These are phyloP conservation scores for Leptodactylus fallax DNA, from an alignment of 2,797 vertebrate species.

Conservation along the genomic window DNA sequence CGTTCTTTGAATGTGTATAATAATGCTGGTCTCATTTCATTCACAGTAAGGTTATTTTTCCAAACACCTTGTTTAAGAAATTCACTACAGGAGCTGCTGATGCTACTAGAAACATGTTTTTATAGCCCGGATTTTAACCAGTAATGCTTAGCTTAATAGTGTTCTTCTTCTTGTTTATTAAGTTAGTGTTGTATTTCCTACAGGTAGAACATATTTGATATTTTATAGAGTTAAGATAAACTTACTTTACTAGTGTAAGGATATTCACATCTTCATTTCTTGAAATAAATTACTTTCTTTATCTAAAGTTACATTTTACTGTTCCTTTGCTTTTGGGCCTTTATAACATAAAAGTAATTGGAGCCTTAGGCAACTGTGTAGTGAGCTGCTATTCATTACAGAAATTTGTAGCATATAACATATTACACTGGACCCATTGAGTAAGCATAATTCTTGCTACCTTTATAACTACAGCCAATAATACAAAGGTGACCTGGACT, in stretches of 20 bases:
- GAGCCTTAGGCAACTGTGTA: not conserved
- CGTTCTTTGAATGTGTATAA: not conserved
- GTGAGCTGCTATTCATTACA: not conserved
- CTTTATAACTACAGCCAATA: conserved; percentile 10
- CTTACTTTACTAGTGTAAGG: not conserved
- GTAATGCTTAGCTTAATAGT: not conserved
- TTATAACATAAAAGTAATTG: not conserved
- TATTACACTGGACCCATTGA: not conserved
- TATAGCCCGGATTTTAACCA: not conserved
- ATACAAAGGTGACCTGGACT: conserved; percentile 41
- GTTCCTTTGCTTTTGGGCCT: not conserved
- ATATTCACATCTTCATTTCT: not conserved
- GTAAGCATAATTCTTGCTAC: not conserved
- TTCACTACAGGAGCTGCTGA: not conserved
- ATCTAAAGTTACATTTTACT: not conserved
- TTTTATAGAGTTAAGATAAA: not conserved
- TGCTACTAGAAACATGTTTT: not conserved
- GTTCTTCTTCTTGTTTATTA: not conserved
- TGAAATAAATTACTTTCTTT: not conserved
- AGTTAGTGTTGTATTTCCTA: not conserved
- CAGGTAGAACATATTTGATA: not conserved
- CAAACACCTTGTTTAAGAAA: not conserved
- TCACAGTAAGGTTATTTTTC: not conserved
- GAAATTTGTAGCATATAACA: not conserved
- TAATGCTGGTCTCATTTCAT: not conserved